phyloP scores from a whole-genome alignment of 2,113 vertebrate species.

The Cephalopterus ornatus region DNA sequence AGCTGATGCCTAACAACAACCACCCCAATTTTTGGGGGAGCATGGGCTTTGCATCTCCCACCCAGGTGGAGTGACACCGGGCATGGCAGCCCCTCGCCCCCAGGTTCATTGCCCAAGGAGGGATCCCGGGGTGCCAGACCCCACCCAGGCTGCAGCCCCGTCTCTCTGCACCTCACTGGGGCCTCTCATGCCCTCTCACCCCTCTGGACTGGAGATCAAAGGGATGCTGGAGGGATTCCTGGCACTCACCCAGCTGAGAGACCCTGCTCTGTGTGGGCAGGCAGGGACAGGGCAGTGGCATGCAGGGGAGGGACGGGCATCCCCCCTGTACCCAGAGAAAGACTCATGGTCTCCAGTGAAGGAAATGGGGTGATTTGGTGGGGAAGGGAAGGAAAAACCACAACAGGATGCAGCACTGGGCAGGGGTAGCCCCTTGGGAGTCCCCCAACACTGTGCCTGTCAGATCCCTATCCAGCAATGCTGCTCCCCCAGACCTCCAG shows the following conservation, averaged over 20 bases:
- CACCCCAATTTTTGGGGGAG: neutral
- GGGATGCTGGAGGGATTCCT: neutral
- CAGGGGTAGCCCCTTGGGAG: neutral
- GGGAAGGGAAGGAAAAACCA: neutral
- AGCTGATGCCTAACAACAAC: neutral
- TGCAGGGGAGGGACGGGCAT: fast-evolving
- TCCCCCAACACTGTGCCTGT: neutral
- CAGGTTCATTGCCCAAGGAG: neutral
- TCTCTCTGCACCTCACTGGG: neutral
- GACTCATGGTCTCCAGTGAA: neutral
- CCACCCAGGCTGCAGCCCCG: neutral
- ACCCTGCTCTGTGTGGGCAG: neutral
- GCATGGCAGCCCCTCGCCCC: neutral
- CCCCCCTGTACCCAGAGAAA: neutral
- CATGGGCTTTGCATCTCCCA: fast-evolving
- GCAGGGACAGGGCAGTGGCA: neutral
- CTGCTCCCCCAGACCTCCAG: neutral
- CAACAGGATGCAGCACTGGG: neutral
- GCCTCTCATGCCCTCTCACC: neutral
- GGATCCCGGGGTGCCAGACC: neutral
- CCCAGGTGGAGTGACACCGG: neutral
- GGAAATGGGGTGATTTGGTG: fast-evolving
- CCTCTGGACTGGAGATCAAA: neutral
- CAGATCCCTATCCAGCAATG: neutral
- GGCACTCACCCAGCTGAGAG: neutral